Evolutionary conservation across 2,888 invertebrate genomes (phyloP), one percentile per base, ranked within the genome.

Genomic region (Aphrophora alni): DNA sequence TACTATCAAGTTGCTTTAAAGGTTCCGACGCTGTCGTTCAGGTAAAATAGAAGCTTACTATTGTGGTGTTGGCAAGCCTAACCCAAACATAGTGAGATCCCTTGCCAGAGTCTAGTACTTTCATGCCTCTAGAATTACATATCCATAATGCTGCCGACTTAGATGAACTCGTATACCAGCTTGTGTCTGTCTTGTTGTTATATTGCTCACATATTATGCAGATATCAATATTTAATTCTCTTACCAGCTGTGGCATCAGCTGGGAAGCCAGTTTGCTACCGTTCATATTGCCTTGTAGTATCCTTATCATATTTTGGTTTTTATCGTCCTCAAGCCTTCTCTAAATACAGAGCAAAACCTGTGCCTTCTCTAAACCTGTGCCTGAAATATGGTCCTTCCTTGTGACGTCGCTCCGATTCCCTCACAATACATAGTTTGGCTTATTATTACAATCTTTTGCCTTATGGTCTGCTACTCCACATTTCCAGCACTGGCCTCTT

Each of bases 191-290:
- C 21, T 33, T 76, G 38, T 76, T 44, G 38, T 75, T 38, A 69
- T 85, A 84, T 71, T 84, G 84, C n/a, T 85, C 85, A 71, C 83
- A 81, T 51, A 83, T 73, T n/a, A 84, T 38, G 8, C 83, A 24
- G 38, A 82, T 21, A 68, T 82, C 82, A 33, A 33, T 3, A 79
- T 79, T 17, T 72, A 27, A 8, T 80, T 78, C 78, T 77, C 78
- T 12, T 0, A 59, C 68, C 0, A 82, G 73, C 69, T 84, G 84
- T 1, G 26, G n/a, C 7, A 83, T 73, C 0, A 85, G 80, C 14
- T 82, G 73, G 17, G 84, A 26, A 0, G 84, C 83, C 5, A 79
- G 79, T 25, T 59, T 80, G 69, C 85, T 84, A 17, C 83, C 72
- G 27, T 85, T 69, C 0, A 85, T 5, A 72, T 85, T 85, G 0